phyloP scores from a whole-genome alignment of 2,113 vertebrate genomes.

The Clinocottus analis region DNA sequence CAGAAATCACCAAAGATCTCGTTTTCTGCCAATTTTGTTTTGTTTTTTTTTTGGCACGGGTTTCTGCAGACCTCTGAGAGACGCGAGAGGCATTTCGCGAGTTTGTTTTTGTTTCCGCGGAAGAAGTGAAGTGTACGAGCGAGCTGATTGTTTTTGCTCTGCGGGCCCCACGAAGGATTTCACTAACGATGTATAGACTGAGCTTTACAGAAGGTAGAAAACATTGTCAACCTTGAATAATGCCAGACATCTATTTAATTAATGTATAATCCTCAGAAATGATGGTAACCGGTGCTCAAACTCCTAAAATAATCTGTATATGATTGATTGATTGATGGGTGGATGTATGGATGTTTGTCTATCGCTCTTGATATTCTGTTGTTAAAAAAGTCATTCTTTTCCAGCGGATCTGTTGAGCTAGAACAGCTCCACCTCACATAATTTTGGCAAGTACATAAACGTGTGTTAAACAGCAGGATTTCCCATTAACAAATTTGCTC shows the following conservation, averaged over 20 bases:
- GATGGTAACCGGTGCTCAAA: constrained; percentile 14
- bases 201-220: background rate
- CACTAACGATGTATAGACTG: constrained; percentile 13
- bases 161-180: constrained; percentile 9
- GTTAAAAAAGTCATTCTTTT: constrained; percentile 64
- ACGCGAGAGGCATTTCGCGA: background rate
- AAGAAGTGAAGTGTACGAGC: background rate
- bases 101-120: constrained; percentile 17
- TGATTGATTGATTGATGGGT: background rate
- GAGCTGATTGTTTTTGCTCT: constrained; percentile 20
- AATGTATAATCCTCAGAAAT: background rate
- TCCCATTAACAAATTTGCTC: constrained; percentile 66
- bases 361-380: constrained; percentile 31
- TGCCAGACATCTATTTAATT: background rate
- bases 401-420: constrained; percentile 75
- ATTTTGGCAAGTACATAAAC: constrained; percentile 78
- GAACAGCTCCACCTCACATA: constrained; percentile 57
- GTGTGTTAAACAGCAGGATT: constrained; percentile 48
- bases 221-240: constrained; percentile 6
- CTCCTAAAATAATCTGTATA: background rate
- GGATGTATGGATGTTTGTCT: background rate
- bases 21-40: constrained; percentile 9
- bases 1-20: background rate
- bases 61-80: constrained; percentile 9
- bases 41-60: constrained; percentile 11